Conservation (phyloP, 2,888 invertebrate species). For the Graphium colonna region DNA sequence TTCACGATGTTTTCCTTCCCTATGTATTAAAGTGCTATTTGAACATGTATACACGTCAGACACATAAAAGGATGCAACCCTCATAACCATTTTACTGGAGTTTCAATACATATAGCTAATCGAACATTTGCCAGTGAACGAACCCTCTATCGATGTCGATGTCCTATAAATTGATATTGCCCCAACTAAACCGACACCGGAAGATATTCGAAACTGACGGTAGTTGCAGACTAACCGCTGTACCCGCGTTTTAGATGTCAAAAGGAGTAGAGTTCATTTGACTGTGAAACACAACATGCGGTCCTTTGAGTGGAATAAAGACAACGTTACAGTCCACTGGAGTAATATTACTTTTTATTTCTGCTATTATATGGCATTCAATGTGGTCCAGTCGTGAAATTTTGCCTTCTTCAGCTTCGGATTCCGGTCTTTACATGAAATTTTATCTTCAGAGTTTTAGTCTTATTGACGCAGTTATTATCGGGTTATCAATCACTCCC, state of each 20-base stretch:
- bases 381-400: neutral
- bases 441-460: no score
- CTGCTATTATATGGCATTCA: neutral
- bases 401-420: no score
- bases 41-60: neutral
- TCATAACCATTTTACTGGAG: slow-evolving; percentile 4
- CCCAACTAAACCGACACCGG: slow-evolving; percentile 34
- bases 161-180: slow-evolving; percentile 42
- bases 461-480: no score
- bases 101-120: slow-evolving; percentile 1
- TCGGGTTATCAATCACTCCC: no score
- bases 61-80: neutral
- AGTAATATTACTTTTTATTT: slow-evolving; percentile 11
- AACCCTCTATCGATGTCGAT: slow-evolving; percentile 39
- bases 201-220: slow-evolving; percentile 34
- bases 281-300: slow-evolving; percentile 26
- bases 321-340: slow-evolving; percentile 10
- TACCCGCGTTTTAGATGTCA: slow-evolving; percentile 16
- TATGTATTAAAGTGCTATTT: neutral
- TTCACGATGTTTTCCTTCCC: no score
- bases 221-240: slow-evolving; percentile 10
- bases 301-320: slow-evolving; percentile 28
- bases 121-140: slow-evolving; percentile 34
- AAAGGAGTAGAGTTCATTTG: slow-evolving; percentile 20
- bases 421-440: no score